Base-by-base conservation (phyloP, 2,113 vertebrate genomes). In the Helogale parvula region DNA sequence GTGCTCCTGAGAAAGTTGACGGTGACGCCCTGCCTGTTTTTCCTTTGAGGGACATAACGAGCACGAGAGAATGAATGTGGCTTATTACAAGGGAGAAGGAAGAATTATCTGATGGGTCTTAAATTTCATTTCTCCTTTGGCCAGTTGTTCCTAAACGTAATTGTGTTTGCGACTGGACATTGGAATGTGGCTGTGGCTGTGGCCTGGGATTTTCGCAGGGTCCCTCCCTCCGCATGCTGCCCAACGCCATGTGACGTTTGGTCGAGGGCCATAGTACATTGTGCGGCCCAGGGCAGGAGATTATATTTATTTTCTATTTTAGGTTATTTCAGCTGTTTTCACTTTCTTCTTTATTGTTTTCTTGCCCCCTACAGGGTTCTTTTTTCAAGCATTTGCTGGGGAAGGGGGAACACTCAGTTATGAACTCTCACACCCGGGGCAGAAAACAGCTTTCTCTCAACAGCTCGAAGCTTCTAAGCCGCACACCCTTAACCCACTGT, bases 321-420 rank as follows among this genome's bases (percentile, higher is more conserved):
- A 1, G 90, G 69, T 98, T 98, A 94, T 98, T 98, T 97, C 98
- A 98, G 96, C 98, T 99, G 98, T 97, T 98, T 98, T 98, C 93
- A 97, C 96, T 98, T 97, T 96, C 96, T 98, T 76, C 87, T 98
- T 98, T 98, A 98, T 95, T 97, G 91, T 98, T 95, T 97, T 97
- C 94, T 84, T 77, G 89, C 66, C 86, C 97, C 97, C 90, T 96
- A 54, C 94, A 83, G 96, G 97, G 97, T 98, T 94, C 98, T 86
- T 98, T 54, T 97, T 84, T 29, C 97, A 77, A 88, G 96, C 96
- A 19, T 72, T 72, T 69, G 54, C 97, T 81, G 52, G 95, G 92
- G 80, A 33, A 50, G 54, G 7, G 33, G 74, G 85, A 63, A 81
- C 57, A 19, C 91, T 96, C 9, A 1, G 68, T 90, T 97, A 95